Evolutionary conservation across 2,888 invertebrate genomes (phyloP).

Genomic region (Cerceris ruficornis): DNA sequence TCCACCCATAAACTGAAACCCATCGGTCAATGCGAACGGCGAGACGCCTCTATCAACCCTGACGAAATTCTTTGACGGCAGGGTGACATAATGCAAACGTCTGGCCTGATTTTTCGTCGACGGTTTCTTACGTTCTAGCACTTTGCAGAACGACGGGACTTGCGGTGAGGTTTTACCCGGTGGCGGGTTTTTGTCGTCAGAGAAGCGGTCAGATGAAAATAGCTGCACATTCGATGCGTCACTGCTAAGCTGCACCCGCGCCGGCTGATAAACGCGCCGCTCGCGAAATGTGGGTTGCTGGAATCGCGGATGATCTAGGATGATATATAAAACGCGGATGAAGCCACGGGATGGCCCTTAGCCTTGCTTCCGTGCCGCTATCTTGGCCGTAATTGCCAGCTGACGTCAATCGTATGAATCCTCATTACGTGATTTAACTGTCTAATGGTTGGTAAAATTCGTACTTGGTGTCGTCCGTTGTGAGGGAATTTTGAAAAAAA

Average conservation of each 20-base stretch:
- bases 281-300: constrained; percentile 52
- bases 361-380: constrained; percentile 70
- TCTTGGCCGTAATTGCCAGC: constrained; percentile 50
- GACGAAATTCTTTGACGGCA: not conserved
- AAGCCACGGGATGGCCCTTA: constrained; percentile 44
- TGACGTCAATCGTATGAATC: constrained; percentile 55
- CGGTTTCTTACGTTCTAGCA: constrained; percentile 13
- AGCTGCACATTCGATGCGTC: constrained; percentile 65
- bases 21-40: not conserved
- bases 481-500: too few relatives aligned
- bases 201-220: constrained; percentile 62
- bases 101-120: constrained; percentile 5
- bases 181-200: constrained; percentile 54
- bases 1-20: not conserved
- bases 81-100: constrained; percentile 15
- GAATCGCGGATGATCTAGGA: constrained; percentile 49
- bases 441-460: not conserved
- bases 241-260: constrained; percentile 44
- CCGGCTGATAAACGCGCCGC: constrained; percentile 54
- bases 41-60: not conserved
- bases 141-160: constrained; percentile 12
- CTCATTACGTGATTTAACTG: constrained; percentile 14
- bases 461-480: not conserved
- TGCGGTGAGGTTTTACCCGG: constrained; percentile 28
- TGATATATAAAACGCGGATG: constrained; percentile 57